phyloP scores from a whole-genome alignment of 2,113 vertebrate species.

The Crotalus viridis region DNA sequence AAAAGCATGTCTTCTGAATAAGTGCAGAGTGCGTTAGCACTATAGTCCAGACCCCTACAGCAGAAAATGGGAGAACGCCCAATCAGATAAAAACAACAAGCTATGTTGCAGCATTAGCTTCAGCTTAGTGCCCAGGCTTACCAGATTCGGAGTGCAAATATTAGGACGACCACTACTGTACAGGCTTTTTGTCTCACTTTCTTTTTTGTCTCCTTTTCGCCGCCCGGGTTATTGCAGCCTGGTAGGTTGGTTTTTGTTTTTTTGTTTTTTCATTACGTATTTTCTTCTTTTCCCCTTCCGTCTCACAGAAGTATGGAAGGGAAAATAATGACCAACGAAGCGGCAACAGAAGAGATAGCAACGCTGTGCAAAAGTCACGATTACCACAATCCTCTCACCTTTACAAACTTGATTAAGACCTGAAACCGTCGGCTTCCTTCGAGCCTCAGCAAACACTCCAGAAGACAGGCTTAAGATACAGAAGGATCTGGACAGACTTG shows the following conservation, averaged over 20 bases:
- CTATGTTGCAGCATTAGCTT: background rate
- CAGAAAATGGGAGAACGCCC: too few species aligned
- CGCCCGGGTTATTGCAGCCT: background rate
- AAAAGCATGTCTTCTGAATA: background rate
- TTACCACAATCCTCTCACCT: background rate
- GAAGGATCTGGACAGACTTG: too few species aligned
- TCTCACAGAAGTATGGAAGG: background rate
- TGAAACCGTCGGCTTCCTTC: background rate
- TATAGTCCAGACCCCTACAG: background rate
- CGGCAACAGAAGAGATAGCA: background rate
- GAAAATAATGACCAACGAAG: background rate
- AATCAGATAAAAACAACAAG: background rate
- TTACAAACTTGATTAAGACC: background rate
- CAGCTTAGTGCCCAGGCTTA: background rate
- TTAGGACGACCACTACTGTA: background rate
- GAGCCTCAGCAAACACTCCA: background rate
- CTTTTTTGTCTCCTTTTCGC: background rate
- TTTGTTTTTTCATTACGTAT: background rate
- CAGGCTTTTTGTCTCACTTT: background rate
- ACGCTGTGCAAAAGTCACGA: background rate
- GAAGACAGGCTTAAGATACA: too few species aligned
- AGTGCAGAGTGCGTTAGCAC: background rate
- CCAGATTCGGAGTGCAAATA: background rate
- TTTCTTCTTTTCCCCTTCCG: background rate
- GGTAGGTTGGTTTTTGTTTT: background rate